Evolutionary conservation across 1,140 invertebrate genomes (phyloP).

Genomic region (Palaemon carinicauda): DNA sequence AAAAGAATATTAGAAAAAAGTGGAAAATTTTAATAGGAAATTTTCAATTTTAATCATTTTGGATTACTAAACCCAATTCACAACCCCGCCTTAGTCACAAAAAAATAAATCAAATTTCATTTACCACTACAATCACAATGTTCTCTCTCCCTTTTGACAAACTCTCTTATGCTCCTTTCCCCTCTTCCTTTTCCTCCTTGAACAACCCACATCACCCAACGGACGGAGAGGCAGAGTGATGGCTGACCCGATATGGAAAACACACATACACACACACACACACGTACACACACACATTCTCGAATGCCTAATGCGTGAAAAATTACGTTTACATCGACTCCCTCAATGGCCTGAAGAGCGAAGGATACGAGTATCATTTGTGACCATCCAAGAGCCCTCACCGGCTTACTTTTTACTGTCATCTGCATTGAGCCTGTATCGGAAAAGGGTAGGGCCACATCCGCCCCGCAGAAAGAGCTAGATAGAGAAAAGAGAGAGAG

Average conservation of each 20-base stretch:
- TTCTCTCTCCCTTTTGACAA: neutral
- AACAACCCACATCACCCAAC: neutral
- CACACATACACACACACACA: conserved; percentile 5
- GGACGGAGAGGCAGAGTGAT: neutral
- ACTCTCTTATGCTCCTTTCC: neutral
- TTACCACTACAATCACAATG: neutral
- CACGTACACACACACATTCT: neutral
- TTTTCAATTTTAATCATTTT: too few relatives aligned
- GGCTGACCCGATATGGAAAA: conserved; percentile 51
- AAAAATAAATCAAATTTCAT: neutral
- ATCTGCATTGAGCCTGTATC: conserved; percentile 54
- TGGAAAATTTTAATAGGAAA: too few relatives aligned
- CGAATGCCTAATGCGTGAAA: conserved; percentile 58
- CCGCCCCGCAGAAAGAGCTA: neutral
- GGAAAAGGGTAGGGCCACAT: conserved; percentile 36
- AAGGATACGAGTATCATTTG: conserved; percentile 56
- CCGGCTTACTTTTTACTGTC: conserved; percentile 55
- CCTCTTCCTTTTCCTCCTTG: neutral
- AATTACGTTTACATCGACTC: conserved; percentile 55
- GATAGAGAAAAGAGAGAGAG: neutral
- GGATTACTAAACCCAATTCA: too few relatives aligned
- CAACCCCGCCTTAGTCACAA: too few relatives aligned
- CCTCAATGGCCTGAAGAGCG: conserved; percentile 53
- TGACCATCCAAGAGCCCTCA: conserved; percentile 53
- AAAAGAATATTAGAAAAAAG: too few relatives aligned